Evolutionary conservation across 2,797 vertebrate genomes (phyloP), one percentile per base, ranked within the genome.

Genomic region (Muscicapa comitata): DNA sequence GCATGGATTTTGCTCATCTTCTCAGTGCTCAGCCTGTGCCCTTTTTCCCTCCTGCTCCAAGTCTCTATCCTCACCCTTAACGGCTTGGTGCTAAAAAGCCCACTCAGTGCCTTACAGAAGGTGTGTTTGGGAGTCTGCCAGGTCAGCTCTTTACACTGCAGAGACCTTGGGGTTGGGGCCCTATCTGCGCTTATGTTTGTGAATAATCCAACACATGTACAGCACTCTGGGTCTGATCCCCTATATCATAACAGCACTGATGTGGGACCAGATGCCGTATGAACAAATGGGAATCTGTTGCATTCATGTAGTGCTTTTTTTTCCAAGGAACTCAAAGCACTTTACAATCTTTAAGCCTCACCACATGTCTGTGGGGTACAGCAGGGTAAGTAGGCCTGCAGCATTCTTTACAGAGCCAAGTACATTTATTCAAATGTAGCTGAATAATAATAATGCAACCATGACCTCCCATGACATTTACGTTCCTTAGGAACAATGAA

Each of bases 341-440:
- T 97, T 96, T 86, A 91, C 86, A 96, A 89, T 95, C 94, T 96
- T 67, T 92, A 97, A 97, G 95, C 95, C 90, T 96, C 87, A 74
- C 95, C 96, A 78, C 97, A 97, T 92, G 94, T 95, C 95, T 95
- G 94, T 94, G 96, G 95, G 94, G 93, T 96, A 96, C 95, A 95
- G 95, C 93, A 35, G 97, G 94, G 86, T 96, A 93, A 97, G 96
- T 48, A 93, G 97, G 94, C 94, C 96, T 20, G 94, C 40, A 89
- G 94, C 88, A 95, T 96, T 97, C 97, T 97, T 96, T 96, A 94
- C 66, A 94, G 91, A 96, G 95, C 93, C 93, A 96, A 97, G 95
- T 96, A 96, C 95, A 94, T 97, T 96, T 97, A 97, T 97, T 97
- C 97, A 97, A 97, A 97, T 96, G 95, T 96, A 96, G 95, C 94